Evolutionary conservation across 2,888 invertebrate species (phyloP).

Genomic region (Harpagoxenus sublaevis): DNA sequence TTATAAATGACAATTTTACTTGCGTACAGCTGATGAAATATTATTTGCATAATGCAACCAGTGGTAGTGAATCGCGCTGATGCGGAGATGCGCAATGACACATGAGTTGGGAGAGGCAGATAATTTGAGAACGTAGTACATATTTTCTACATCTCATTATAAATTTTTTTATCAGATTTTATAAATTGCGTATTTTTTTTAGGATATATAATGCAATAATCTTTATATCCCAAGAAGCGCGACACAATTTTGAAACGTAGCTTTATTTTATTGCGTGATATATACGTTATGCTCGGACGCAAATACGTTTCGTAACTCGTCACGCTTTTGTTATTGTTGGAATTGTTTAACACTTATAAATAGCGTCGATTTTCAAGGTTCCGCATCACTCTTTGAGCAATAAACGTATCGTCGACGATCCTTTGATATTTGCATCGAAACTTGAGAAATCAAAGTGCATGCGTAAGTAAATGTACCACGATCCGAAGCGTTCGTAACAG

Average conservation of each 20-base stretch:
- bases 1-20: slow-evolving; percentile 38
- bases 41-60: slow-evolving; percentile 42
- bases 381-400: background rate
- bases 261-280: background rate
- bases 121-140: slow-evolving; percentile 4
- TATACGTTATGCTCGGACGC: background rate
- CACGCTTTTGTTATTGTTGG: slow-evolving; percentile 2
- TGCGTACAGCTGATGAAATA: slow-evolving; percentile 22
- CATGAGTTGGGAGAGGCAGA: background rate
- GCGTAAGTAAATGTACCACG: slow-evolving; percentile 14
- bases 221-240: background rate
- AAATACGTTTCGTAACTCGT: background rate
- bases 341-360: slow-evolving; percentile 22
- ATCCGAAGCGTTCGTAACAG: background rate
- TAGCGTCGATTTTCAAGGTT: background rate
- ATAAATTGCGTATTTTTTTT: background rate
- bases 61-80: slow-evolving; percentile 4
- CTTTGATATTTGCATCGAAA: background rate
- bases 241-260: background rate
- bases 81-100: slow-evolving; percentile 12
- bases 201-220: background rate
- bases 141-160: background rate
- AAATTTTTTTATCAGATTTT: background rate
- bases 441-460: slow-evolving; percentile 6
- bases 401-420: background rate